These are phyloP conservation scores for Zosterops hypoxanthus DNA, from an alignment of 2,113 vertebrate species.

Conservation along the genomic window DNA sequence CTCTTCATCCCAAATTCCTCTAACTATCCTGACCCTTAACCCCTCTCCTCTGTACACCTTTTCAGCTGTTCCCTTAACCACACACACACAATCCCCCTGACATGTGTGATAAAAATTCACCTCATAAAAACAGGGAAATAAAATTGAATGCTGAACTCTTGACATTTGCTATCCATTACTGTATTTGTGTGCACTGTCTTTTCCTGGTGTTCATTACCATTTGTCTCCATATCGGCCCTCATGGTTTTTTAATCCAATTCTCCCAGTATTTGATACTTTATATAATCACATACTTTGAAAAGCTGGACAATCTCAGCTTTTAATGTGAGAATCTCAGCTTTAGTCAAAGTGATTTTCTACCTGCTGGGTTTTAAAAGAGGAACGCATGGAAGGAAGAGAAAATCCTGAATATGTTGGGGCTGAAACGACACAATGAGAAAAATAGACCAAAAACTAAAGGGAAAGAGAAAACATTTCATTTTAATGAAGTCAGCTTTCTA, in stretches of 20 bases:
- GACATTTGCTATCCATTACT: conserved; percentile 62
- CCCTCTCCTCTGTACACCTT: background rate
- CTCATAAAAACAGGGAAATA: conserved; percentile 55
- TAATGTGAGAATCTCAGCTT: conserved; percentile 20
- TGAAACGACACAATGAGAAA: background rate
- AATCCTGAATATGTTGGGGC: background rate
- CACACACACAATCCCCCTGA: background rate
- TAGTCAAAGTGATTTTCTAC: conserved; percentile 28
- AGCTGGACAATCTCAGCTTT: conserved; percentile 28
- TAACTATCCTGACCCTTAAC: background rate
- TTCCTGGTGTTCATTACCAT: conserved; percentile 54
- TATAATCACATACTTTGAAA: conserved; percentile 47
- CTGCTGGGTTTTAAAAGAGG: conserved; percentile 14
- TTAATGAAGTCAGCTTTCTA: conserved; percentile 53
- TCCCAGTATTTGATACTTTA: conserved; percentile 22
- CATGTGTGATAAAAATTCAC: conserved; percentile 15
- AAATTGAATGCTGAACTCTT: conserved; percentile 45
- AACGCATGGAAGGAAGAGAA: background rate
- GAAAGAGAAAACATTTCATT: background rate
- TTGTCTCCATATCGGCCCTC: conserved; percentile 17
- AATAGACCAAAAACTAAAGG: background rate
- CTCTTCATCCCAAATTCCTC: background rate
- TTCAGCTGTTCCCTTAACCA: background rate
- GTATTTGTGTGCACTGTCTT: conserved; percentile 13
- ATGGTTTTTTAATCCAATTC: conserved; percentile 47